Conservation (phyloP, 1,140 invertebrate species). For the Drosophila setifemur region DNA sequence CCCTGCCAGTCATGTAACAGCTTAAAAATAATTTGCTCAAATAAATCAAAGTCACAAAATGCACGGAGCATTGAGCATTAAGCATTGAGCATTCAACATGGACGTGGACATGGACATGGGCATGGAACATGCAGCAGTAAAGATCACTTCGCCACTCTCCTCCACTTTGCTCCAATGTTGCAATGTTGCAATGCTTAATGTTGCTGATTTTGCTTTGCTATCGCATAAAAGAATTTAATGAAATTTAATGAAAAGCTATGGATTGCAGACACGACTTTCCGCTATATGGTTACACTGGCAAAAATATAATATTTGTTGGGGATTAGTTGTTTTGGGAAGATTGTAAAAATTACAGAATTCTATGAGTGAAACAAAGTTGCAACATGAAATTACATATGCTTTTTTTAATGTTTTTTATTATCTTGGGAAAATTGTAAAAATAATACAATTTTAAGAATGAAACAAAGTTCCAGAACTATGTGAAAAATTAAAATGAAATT, state of each 20-base stretch:
- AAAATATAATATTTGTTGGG: too few relatives aligned
- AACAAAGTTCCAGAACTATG: too few relatives aligned
- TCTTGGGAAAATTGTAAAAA: too few relatives aligned
- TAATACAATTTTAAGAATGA: too few relatives aligned
- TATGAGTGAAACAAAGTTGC: too few relatives aligned
- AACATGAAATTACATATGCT: too few relatives aligned
- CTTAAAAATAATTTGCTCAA: conserved; percentile 76
- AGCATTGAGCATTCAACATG: conserved; percentile 53
- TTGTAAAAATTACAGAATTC: too few relatives aligned
- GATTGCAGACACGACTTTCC: conserved; percentile 68
- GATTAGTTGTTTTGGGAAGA: too few relatives aligned
- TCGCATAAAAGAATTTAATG: conserved; percentile 80
- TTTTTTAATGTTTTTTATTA: too few relatives aligned
- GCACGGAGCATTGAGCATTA: conserved; percentile 27
- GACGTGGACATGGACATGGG: too few relatives aligned
- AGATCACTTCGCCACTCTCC: conserved; percentile 1
- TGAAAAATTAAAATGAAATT: too few relatives aligned
- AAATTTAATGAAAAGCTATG: conserved; percentile 80
- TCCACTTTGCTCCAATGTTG: conserved; percentile 8
- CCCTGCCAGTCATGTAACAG: conserved; percentile 61
- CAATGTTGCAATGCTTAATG: conserved; percentile 42
- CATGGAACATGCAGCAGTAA: too few relatives aligned
- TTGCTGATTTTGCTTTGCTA: conserved; percentile 54
- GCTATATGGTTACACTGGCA: conserved; percentile 12
- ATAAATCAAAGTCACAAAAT: conserved; percentile 79